Evolutionary conservation across 2,797 vertebrate species (phyloP).

Genomic region (Megaceryle alcyon): DNA sequence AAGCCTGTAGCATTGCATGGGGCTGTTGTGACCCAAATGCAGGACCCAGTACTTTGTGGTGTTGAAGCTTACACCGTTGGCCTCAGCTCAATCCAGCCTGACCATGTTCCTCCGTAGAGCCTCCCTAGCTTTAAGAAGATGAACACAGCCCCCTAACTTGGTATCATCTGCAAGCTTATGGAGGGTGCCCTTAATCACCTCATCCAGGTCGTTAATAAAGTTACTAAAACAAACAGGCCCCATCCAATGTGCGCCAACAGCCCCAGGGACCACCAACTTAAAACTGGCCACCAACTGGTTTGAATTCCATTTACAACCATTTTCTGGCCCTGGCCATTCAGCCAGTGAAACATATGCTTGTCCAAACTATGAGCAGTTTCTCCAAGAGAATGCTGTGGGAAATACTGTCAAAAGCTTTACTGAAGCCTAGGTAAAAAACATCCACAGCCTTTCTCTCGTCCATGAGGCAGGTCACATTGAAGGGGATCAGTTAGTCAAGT

Average conservation of each 20-base stretch:
- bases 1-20: neutral
- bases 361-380: neutral
- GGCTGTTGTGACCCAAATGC: neutral
- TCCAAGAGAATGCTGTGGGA: neutral
- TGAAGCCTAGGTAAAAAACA: neutral
- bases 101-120: neutral
- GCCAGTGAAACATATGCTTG: too few species aligned
- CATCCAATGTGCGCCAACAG: neutral
- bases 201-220: rapidly evolving
- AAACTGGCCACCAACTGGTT: rapidly evolving
- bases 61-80: rapidly evolving
- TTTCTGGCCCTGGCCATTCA: neutral
- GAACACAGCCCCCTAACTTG: rapidly evolving
- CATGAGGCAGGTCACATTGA: rapidly evolving
- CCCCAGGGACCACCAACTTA: neutral
- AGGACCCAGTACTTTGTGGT: neutral
- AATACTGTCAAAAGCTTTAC: neutral
- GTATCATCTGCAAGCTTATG: too few species aligned
- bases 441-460: neutral
- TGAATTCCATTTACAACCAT: neutral
- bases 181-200: too few species aligned
- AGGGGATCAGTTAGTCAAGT: neutral
- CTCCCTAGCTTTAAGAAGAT: neutral
- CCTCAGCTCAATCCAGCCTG: rapidly evolving
- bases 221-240: too few species aligned